A percentile compares a stretch with the other conserved stretches of the same genome.
Conservation (phyloP, 2,113 vertebrate genomes). For the Rissa tridactyla region DNA sequence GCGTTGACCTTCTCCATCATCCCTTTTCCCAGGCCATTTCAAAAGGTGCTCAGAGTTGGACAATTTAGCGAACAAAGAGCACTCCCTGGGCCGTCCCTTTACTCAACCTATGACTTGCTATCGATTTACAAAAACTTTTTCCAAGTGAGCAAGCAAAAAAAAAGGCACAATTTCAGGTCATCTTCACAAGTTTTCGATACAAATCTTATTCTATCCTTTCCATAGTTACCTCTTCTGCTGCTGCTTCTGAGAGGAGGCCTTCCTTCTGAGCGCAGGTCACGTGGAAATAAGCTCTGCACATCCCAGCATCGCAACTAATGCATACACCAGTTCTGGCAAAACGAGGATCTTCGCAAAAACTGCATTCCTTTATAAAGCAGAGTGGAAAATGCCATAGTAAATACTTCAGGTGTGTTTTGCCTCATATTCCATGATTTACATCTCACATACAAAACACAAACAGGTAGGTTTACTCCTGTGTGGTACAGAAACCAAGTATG, state of each 20-base stretch:
- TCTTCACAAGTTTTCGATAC: not conserved
- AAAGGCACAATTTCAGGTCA: not conserved
- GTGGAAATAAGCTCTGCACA: conserved; percentile 98
- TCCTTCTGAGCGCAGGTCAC: conserved; percentile 98
- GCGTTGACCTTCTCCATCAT: not conserved
- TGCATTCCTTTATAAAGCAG: conserved; percentile 85
- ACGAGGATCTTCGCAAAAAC: conserved; percentile 94
- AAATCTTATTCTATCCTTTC: not conserved
- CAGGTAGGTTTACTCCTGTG: not conserved
- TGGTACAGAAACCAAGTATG: not conserved
- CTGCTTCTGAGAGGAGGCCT: conserved; percentile 96
- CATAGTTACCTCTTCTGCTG: conserved; percentile 90
- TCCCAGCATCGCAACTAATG: conserved; percentile 98
- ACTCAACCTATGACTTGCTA: not conserved
- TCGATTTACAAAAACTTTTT: not conserved
- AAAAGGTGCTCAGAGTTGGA: not conserved
- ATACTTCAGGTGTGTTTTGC: not conserved
- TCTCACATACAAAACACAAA: not conserved
- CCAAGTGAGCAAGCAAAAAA: not conserved
- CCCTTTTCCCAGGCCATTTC: not conserved
- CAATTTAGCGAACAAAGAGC: not conserved
- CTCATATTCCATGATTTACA: not conserved
- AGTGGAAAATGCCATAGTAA: not conserved
- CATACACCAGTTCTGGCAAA: conserved; percentile 97
- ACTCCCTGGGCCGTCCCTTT: not conserved